Percentiles rank a stretch among this genome's conserved stretches.
Evolutionary conservation across 2,113 vertebrate genomes (phyloP).

Genomic region (Archocentrus centrarchus): DNA sequence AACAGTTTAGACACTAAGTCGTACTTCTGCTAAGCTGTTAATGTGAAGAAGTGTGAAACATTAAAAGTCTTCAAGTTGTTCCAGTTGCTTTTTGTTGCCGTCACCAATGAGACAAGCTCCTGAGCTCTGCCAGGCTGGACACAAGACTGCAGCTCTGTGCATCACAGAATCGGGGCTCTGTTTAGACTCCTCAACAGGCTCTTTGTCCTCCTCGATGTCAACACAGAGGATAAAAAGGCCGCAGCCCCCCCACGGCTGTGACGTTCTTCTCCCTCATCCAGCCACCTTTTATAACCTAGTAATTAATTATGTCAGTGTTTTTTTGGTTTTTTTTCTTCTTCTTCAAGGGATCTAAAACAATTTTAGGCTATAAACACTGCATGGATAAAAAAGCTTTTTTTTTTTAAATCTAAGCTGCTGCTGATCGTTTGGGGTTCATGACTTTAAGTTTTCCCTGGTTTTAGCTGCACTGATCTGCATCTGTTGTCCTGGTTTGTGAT

Average conservation of each 20-base stretch:
- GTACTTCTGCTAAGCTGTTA: neutral
- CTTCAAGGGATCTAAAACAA: neutral
- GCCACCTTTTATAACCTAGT: neutral
- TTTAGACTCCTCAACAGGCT: conserved; percentile 47
- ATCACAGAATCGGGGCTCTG: conserved; percentile 56
- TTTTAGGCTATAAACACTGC: neutral
- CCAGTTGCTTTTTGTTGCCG: conserved; percentile 27
- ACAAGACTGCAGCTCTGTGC: conserved; percentile 13
- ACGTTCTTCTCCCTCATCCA: neutral
- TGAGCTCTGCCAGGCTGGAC: conserved; percentile 30
- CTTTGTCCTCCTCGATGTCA: conserved; percentile 56
- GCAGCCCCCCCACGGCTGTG: neutral
- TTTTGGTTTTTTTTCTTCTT: neutral
- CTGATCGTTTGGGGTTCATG: neutral
- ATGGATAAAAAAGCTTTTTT: no score
- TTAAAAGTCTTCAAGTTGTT: neutral
- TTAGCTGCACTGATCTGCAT: conserved; percentile 9
- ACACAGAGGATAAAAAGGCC: conserved; percentile 20
- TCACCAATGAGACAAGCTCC: conserved; percentile 44
- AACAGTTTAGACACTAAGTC: neutral
- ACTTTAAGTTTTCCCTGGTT: neutral
- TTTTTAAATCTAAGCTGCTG: neutral
- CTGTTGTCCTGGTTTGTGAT: conserved; percentile 20
- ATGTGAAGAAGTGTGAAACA: neutral
- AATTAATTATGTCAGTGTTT: neutral